A percentile compares a stretch with the other conserved stretches of the same genome.
Evolutionary conservation across 2,888 invertebrate genomes (phyloP).

Genomic region (Aspidiotus rigidus): DNA sequence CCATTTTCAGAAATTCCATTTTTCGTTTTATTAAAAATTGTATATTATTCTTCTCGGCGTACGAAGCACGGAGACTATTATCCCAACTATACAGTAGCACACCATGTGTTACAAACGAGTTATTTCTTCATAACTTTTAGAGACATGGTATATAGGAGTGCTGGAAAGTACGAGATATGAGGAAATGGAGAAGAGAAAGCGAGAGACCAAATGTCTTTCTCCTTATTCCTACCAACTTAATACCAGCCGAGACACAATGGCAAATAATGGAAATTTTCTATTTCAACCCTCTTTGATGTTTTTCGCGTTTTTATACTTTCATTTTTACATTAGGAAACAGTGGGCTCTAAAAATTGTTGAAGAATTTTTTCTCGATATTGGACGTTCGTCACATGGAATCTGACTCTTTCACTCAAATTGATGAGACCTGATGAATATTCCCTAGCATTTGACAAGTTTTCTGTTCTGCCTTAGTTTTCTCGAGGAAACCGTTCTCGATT

Average conservation of each 20-base stretch:
- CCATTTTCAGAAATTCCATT: constrained; percentile 22
- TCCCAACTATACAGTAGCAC: constrained; percentile 7
- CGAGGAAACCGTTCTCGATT: neutral
- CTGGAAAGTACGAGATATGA: constrained; percentile 2
- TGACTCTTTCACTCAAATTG: neutral
- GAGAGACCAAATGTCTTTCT: neutral
- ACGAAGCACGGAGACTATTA: constrained; percentile 1
- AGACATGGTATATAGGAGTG: constrained; percentile 3
- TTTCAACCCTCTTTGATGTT: constrained; percentile 24
- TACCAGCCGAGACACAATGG: constrained; percentile 17
- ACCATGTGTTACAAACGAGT: constrained; percentile 31
- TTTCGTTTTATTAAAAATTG: constrained; percentile 30
- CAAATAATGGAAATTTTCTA: constrained; percentile 17
- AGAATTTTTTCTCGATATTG: neutral
- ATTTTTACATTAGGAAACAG: constrained; percentile 16
- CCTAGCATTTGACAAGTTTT: neutral
- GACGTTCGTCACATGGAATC: neutral
- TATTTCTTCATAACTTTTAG: constrained; percentile 27
- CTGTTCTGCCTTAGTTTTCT: neutral
- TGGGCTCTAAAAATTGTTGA: constrained; percentile 13
- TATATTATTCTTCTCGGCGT: neutral
- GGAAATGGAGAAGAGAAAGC: neutral
- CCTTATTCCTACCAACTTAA: constrained; percentile 18
- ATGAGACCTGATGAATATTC: neutral
- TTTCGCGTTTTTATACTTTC: constrained; percentile 20